Base-by-base conservation (phyloP, 2,113 vertebrate species). In the Sylvietta virens region DNA sequence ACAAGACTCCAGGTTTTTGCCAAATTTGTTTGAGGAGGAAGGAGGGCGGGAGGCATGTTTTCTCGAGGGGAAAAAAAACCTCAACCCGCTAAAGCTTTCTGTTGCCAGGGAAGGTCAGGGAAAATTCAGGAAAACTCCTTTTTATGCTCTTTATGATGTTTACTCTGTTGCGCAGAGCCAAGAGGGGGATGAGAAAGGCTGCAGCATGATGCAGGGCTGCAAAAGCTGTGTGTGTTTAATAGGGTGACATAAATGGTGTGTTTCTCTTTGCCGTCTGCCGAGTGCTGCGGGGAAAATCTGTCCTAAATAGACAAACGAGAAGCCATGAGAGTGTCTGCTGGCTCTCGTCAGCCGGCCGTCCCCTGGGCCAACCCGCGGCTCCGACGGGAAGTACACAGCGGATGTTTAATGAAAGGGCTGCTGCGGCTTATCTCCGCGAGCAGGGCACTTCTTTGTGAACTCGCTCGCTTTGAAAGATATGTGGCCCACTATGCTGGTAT, bases 41-140 rank as follows among this genome's bases (percentile, higher is more conserved):
- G 45, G 40, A 88, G 78, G 26, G 72, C 0, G 2, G 62, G 77
- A 87, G 56, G 23, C 78, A 66, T 92, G 72, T 94, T 96, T 94
- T 95, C 95, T 87, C 10, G 15, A 92, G 76, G 40, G 60, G 28
- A 4, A 48, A 27, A 53, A 74, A 79, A 82, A 53, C 28, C 44
- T 92, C 42, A 76, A 64, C 58, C 83, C 1, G 2, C 74, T 92
- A 91, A 94, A 92, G 74, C 58, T 91, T 94, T 95, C 95, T 94
- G 96, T 97, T 96, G 93, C 96, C 76, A 86, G 37, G 97, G 94
- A 94, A 96, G 87, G 90, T 90, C 70, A 93, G 81, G 47, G 91
- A 93, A 97, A 95, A 97, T 82, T 95, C 94, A 94, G 87, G 86
- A 98, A 97, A 95, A 94, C 89, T 96, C 78, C 76, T 96, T 97